phyloP scores from a whole-genome alignment of 2,113 vertebrate species.

The Bos javanicus region DNA sequence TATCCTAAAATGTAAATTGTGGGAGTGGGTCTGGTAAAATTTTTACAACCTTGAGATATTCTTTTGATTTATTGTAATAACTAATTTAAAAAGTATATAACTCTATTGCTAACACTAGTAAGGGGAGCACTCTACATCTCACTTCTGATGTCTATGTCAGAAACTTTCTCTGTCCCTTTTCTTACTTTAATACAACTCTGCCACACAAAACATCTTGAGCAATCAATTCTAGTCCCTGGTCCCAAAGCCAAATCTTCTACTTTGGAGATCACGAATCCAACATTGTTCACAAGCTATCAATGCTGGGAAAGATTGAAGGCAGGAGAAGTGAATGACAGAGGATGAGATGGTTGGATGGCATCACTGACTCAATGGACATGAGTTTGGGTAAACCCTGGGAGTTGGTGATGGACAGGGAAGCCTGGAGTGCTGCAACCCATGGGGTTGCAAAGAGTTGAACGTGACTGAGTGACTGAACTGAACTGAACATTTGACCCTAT shows the following conservation, averaged over 20 bases:
- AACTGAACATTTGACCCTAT: not conserved
- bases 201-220: not conserved
- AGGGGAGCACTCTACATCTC: not conserved
- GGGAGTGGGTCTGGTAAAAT: not conserved
- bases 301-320: not conserved
- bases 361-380: not conserved
- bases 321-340: not conserved
- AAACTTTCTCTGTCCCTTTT: not conserved
- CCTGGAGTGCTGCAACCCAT: not conserved
- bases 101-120: not conserved
- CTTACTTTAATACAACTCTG: not conserved
- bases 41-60: not conserved
- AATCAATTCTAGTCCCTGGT: not conserved
- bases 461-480: not conserved
- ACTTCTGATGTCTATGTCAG: not conserved
- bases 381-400: not conserved
- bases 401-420: not conserved
- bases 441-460: not conserved
- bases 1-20: not conserved
- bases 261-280: not conserved
- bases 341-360: not conserved
- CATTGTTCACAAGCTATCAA: not conserved
- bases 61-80: not conserved
- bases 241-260: not conserved
- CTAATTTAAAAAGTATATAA: not conserved